phyloP scores from a whole-genome alignment of 2,888 invertebrate species.

The Drosophila setosimentum region DNA sequence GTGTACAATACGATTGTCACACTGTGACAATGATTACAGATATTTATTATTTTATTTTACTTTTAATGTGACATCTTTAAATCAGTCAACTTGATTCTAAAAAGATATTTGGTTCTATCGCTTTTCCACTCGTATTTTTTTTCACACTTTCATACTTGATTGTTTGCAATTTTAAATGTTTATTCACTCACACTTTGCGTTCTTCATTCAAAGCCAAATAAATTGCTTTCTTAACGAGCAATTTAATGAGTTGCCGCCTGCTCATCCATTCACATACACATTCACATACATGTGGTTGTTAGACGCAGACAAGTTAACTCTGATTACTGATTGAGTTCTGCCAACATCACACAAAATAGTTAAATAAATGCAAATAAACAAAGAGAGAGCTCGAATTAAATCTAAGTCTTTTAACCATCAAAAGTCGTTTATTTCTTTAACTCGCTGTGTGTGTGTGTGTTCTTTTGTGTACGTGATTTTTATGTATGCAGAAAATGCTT shows the following conservation, averaged over 20 bases:
- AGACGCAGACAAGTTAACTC: not conserved
- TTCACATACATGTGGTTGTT: not conserved
- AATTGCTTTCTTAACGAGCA: slow-evolving; percentile 5
- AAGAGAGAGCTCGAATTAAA: not conserved
- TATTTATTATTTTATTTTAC: not conserved
- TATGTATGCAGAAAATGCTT: not conserved
- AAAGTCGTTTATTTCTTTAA: not conserved
- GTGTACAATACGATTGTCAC: too few species aligned
- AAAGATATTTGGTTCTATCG: not conserved
- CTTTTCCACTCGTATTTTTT: not conserved
- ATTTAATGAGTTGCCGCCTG: not conserved
- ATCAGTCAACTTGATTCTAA: not conserved
- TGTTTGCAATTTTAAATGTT: not conserved
- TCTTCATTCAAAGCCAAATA: not conserved
- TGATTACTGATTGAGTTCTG: slow-evolving; percentile 2
- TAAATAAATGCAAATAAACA: slow-evolving; percentile 3
- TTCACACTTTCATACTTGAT: not conserved
- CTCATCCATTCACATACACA: not conserved
- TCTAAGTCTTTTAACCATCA: not conserved
- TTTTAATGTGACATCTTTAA: not conserved
- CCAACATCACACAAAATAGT: not conserved
- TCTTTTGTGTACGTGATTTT: not conserved
- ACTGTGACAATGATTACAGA: not conserved
- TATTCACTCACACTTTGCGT: not conserved
- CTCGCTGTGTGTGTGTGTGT: not conserved